Evolutionary conservation across 2,797 vertebrate genomes (phyloP).

Genomic region (Dicrostonyx torquatus): DNA sequence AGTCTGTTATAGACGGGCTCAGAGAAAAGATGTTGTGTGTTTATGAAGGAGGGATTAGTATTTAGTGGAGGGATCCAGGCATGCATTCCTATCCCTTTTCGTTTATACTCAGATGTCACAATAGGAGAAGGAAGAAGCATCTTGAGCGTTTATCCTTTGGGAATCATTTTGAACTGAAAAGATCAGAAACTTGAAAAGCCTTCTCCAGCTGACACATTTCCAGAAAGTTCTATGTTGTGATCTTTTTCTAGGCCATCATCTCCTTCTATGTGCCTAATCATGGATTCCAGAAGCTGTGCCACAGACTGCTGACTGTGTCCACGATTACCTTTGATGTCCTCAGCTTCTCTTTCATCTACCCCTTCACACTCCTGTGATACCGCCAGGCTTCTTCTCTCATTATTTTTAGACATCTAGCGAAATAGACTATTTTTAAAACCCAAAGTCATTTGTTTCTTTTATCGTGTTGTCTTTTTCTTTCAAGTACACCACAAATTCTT

Average conservation of each 20-base stretch:
- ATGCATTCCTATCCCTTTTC: not conserved
- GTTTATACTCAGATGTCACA: not conserved
- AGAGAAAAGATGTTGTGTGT: not conserved
- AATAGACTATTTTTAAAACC: conserved; percentile 21
- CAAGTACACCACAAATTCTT: conserved; percentile 58
- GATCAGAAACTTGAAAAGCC: not conserved
- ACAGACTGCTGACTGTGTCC: not conserved
- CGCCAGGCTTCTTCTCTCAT: not conserved
- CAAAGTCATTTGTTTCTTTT: conserved; percentile 62
- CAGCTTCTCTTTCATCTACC: not conserved
- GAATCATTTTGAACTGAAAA: not conserved
- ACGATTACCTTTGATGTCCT: not conserved
- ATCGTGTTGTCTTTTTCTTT: conserved; percentile 57
- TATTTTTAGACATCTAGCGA: conserved; percentile 23
- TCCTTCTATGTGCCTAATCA: not conserved
- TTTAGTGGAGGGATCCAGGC: not conserved
- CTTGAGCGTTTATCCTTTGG: not conserved
- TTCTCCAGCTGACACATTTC: not conserved
- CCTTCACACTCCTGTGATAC: not conserved
- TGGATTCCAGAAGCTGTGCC: conserved; percentile 10
- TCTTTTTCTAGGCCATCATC: not conserved
- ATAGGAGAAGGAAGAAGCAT: not conserved
- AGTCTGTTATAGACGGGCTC: not conserved
- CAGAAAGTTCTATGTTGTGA: not conserved
- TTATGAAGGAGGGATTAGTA: not conserved